These are phyloP conservation scores for Thamnophis sirtalis DNA, from an alignment of 2,113 vertebrate species.

Conservation along the genomic window DNA sequence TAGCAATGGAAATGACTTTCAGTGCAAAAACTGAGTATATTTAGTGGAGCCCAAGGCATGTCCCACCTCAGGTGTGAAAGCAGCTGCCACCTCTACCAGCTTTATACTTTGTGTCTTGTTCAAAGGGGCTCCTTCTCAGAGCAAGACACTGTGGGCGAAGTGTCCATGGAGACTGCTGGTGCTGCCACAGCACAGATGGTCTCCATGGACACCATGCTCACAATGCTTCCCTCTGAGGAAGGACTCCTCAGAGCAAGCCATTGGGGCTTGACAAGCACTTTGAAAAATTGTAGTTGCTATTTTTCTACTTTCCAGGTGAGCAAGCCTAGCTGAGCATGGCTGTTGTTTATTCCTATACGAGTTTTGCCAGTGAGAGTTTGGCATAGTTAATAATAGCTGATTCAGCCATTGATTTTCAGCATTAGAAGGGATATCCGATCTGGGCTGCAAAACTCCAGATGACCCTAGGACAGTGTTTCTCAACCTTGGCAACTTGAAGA, in stretches of 20 bases:
- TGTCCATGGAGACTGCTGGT: not conserved
- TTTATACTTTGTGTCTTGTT: not conserved
- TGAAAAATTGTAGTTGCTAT: not conserved
- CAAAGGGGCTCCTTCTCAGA: not conserved
- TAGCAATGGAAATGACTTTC: not conserved
- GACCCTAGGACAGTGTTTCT: not conserved
- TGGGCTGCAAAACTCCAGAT: not conserved
- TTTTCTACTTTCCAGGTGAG: not conserved
- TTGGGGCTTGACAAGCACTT: not conserved
- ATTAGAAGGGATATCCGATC: not conserved
- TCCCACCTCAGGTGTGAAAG: not conserved
- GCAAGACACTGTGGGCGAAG: not conserved
- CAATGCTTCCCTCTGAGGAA: not conserved
- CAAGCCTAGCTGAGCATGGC: not conserved
- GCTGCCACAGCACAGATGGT: not conserved
- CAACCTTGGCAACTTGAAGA: too few relatives aligned
- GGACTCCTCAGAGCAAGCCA: not conserved
- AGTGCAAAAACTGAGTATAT: not conserved
- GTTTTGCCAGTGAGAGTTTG: not conserved
- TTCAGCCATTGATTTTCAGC: not conserved
- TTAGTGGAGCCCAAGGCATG: not conserved
- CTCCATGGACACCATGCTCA: not conserved
- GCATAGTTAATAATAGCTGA: not conserved
- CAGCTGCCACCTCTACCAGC: not conserved
- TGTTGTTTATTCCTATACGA: not conserved